phyloP scores from a whole-genome alignment of 92 coral and sea anemone genomes.

The Parazoanthus darwini region DNA sequence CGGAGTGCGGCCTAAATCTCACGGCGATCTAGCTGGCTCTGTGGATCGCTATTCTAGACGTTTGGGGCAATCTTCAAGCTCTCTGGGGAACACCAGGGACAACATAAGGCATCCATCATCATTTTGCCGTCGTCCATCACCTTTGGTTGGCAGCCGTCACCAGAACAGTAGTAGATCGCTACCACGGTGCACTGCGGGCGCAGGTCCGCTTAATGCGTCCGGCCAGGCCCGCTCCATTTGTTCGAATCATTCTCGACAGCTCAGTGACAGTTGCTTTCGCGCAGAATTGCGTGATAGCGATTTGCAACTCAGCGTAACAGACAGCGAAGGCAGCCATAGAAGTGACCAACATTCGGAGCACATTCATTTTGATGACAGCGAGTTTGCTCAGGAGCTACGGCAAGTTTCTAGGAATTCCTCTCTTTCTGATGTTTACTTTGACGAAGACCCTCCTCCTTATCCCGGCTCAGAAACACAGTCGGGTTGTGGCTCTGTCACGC shows the following conservation, averaged over 20 bases:
- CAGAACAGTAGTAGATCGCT: constrained; percentile 21
- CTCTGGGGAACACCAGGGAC: constrained; percentile 27
- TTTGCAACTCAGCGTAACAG: not conserved
- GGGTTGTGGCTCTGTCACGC: not conserved
- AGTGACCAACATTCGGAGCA: not conserved
- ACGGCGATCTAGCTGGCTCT: constrained; percentile 6
- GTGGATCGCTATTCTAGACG: not conserved
- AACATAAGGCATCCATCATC: constrained; percentile 1
- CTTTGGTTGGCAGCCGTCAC: constrained; percentile 20
- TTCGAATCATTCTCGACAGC: constrained; percentile 7
- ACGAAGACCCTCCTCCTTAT: constrained; percentile 24
- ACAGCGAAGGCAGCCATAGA: not conserved
- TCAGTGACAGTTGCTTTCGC: not conserved
- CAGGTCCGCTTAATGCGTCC: not conserved
- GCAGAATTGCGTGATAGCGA: not conserved
- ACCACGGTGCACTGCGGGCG: constrained; percentile 29
- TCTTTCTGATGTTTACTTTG: not conserved
- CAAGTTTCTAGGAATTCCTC: constrained; percentile 10
- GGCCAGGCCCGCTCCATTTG: not conserved
- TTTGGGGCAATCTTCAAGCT: constrained; percentile 7
- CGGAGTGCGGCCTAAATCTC: constrained; percentile 22
- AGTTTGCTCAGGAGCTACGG: not conserved
- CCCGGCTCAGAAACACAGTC: constrained; percentile 22
- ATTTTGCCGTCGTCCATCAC: constrained; percentile 37
- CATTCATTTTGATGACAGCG: not conserved